Evolutionary conservation across 2,113 vertebrate species (phyloP), one percentile per base, ranked within the genome.

Genomic region (Theropithecus gelada): DNA sequence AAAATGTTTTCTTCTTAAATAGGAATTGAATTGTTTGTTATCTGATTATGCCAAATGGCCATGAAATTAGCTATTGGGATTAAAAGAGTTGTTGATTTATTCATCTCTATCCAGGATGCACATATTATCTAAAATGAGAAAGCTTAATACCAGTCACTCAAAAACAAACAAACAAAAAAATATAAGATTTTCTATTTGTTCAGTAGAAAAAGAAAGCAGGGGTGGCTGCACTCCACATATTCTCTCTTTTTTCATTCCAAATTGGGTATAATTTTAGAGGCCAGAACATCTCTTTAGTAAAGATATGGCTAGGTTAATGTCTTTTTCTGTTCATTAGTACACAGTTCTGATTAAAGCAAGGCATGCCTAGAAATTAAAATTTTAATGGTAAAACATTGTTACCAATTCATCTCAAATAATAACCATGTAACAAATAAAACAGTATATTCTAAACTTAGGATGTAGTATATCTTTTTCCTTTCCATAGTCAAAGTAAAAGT

Each of bases 141-240:
- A 93, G 59, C 3, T 73, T 50, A 61, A 14, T 25, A 35, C 23
- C 30, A 57, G 11, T 68, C 13, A 68, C 22, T 89, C 30, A 57
- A 88, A 83, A 45, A 64, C 27, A 61, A 61, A 61, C 4, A 10
- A 3, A 59, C 22, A 10, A 2, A n/a, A 23, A 7, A 30, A 30
- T 13, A 35, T 1, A 30, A 55, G 14, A 52, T 72, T n/a, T 43
- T 59, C 22, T 35, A 14, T 57, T 55, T 93, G 35, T 89, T 83
- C 27, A 43, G 18, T n/a, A 35, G 32, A 59, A 14, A 38, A 57
- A 32, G 45, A 66, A 52, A 66, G 32, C 3, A 72, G 14, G 22
- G 27, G 14, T 45, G 8, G 13, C 23, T 5, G 52, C 9, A 2
- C 4, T 22, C 6, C 7, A 1, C 5, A 40, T 7, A 45, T 38